A percentile compares a stretch with the other conserved stretches of the same genome.
Evolutionary conservation across 2,113 vertebrate species (phyloP).

Genomic region (Prionailurus viverrinus): DNA sequence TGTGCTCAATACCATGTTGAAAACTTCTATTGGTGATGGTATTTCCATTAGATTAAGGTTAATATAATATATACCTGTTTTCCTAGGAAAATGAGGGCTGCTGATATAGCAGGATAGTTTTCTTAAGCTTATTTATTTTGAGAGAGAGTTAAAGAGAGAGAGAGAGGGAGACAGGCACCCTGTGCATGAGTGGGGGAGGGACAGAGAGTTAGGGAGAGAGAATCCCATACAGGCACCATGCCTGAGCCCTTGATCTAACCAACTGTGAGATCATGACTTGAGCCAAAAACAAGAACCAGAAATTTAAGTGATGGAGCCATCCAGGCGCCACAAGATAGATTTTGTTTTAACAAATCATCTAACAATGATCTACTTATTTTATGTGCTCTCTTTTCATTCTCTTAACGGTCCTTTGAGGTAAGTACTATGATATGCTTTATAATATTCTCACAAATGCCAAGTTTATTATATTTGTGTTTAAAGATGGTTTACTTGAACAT

Average conservation of each 20-base stretch:
- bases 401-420: neutral
- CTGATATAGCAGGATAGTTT: neutral
- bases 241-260: too few species aligned
- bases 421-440: neutral
- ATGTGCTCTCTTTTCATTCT: neutral
- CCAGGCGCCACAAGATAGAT: too few species aligned
- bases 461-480: neutral
- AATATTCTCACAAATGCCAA: neutral
- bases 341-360: neutral
- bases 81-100: neutral
- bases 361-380: neutral
- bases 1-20: neutral
- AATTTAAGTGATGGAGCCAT: too few species aligned
- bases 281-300: too few species aligned
- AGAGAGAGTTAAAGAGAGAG: too few species aligned
- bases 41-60: neutral
- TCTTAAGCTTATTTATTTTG: too few species aligned
- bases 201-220: too few species aligned
- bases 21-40: neutral
- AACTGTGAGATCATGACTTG: too few species aligned
- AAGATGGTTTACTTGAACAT: neutral
- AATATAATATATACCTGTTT: neutral
- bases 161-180: too few species aligned
- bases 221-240: too few species aligned
- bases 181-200: too few species aligned